Conservation (phyloP, 2,113 vertebrate species). For the Mola mola region DNA sequence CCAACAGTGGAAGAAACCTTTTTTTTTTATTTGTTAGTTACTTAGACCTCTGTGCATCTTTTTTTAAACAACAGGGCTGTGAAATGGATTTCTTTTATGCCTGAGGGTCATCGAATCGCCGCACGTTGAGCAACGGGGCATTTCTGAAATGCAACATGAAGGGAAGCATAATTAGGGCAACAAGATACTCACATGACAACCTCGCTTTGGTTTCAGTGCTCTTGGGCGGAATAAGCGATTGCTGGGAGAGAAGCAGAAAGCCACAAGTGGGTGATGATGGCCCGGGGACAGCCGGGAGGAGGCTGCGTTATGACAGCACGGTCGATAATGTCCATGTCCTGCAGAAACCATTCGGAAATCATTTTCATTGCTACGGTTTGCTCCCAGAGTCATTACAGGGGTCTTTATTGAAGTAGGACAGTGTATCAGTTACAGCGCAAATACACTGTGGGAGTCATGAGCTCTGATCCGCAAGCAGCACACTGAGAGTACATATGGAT, state of each 20-base stretch:
- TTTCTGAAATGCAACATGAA: constrained; percentile 24
- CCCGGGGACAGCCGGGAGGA: not conserved
- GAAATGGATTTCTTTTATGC: constrained; percentile 6
- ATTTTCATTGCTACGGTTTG: constrained; percentile 26
- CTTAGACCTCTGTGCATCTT: not conserved
- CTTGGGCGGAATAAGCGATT: constrained; percentile 14
- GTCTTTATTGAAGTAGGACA: constrained; percentile 18
- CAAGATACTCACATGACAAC: constrained; percentile 43
- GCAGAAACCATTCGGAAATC: constrained; percentile 42
- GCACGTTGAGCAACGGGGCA: too few species aligned
- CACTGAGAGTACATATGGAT: constrained; percentile 19
- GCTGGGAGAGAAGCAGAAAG: constrained; percentile 24
- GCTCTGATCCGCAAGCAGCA: not conserved
- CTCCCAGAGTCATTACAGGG: constrained; percentile 16
- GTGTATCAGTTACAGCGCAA: constrained; percentile 64
- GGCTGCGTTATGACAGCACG: constrained; percentile 11
- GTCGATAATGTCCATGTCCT: constrained; percentile 42
- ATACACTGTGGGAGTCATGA: constrained; percentile 28
- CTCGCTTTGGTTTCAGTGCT: constrained; percentile 22
- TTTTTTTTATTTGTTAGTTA: not conserved
- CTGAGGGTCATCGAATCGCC: constrained; percentile 13
- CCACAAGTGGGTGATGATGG: constrained; percentile 43
- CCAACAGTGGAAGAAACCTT: not conserved
- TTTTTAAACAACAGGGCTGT: not conserved
- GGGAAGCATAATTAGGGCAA: constrained; percentile 29